Evolutionary conservation across 2,113 vertebrate genomes (phyloP), one percentile per base, ranked within the genome.

Genomic region (Pongo pygmaeus): DNA sequence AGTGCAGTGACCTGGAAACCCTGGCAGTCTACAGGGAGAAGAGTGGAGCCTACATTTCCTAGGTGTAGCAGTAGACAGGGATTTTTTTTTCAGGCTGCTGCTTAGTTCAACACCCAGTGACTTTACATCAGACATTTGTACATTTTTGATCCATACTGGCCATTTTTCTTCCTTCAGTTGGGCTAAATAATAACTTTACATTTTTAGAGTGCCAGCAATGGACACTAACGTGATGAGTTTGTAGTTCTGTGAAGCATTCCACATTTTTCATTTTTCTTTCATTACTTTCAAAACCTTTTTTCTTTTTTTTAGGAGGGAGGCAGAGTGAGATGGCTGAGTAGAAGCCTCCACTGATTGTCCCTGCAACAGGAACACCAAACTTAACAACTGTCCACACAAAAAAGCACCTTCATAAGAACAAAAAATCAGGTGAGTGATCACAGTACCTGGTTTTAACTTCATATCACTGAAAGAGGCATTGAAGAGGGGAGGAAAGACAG

Each of bases 1-100:
- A 67, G 9, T 38, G n/a, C 18, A 74, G 14, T 61, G 48, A 55
- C 74, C n/a, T 57, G 59, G 78, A 80, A 88, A 70, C 38, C 40
- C 11, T 32, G n/a, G 35, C 46, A 84, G 14, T 80, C 35, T 89
- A 2, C 4, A 2, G 17, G 69, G 48, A 89, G 75, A n/a, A 84
- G 3, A 25, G 12, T 38, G 12, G 35, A 67, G 17, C 5, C 69
- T 72, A 0, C 13, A 48, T 79, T 91, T 85, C 27, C n/a, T 79
- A 64, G n/a, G 77, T 4, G 1, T 6, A 67, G 57, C 57, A n/a
- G 46, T 50, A 75, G 43, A 14, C 48, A 74, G 69, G 17, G 67
- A 78, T 52, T 91, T 85, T 93, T 93, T 93, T 93, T 59, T 30
- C 48, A 86, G 27, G 25, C 32, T 81, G 77, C 40, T 93, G 35